These are phyloP conservation scores for Oriolus oriolus DNA, from an alignment of 2,113 vertebrate species.

Conservation along the genomic window DNA sequence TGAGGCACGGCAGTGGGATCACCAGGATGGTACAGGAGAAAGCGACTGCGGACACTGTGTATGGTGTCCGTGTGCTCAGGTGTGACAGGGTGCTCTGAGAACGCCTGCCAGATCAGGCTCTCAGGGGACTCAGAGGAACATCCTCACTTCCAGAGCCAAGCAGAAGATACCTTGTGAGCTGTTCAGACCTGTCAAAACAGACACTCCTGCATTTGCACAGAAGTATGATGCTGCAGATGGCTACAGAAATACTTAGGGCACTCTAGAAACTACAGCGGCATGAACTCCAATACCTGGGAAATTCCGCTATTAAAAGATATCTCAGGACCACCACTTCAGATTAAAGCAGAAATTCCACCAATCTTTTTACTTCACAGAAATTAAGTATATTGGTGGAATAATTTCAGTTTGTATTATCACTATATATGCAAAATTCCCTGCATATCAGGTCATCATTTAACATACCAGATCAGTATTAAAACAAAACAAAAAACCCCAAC, in stretches of 20 bases:
- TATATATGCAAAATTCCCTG: neutral
- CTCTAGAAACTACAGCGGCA: neutral
- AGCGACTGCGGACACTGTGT: rapidly evolving
- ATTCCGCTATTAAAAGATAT: neutral
- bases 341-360: neutral
- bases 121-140: neutral
- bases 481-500: neutral
- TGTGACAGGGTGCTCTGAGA: neutral
- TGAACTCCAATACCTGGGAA: neutral
- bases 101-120: neutral
- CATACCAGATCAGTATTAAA: neutral
- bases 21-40: neutral
- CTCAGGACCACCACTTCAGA: neutral
- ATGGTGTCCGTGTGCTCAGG: neutral
- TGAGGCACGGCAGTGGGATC: neutral
- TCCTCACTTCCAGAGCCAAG: neutral
- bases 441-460: neutral
- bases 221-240: neutral
- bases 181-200: neutral
- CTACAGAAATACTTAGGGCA: neutral
- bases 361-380: neutral
- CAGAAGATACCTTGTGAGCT: neutral
- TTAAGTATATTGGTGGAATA: neutral
- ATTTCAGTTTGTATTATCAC: neutral
- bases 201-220: neutral